Evolutionary conservation across 2,113 vertebrate genomes (phyloP), one percentile per base, ranked within the genome.

Genomic region (Perca flavescens): DNA sequence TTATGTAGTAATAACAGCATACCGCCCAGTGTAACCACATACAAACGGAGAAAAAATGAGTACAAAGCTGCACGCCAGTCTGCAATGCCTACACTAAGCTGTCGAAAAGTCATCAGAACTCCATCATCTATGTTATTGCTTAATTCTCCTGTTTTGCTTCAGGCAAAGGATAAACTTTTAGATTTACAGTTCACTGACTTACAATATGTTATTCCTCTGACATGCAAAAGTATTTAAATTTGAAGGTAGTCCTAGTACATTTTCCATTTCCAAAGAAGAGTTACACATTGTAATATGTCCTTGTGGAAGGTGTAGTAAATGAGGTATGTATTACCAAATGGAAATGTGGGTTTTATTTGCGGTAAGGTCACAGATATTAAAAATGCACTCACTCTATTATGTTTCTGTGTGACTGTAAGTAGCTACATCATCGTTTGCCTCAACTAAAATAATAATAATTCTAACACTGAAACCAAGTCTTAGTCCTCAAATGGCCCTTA

Each of bases 221-320:
- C 57, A 79, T 76, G 72, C 67, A 72, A 73, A 73, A 5, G 34
- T 66, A 57, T 73, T 58, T 62, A 52, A 65, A 71, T 57, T 17
- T 0, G 14, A 60, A 58, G 5, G 22, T 9, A 53, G 17, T 72
- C 13, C 34, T 2, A 54, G 1, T 7, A 10, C 5, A 9, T 74
- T 61, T 74, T 17, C 25, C 21, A 12, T 60, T 11, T 43, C 56
- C 9, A 47, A 47, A 36, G 4, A 6, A 49, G 8, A 61, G 21
- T 22, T 36, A 15, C 60, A 43, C 36, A 21, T 31, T 14, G 34
- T 58, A 21, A 12, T 5, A 34, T 66, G 72, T 76, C 60, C 60
- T 71, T 1, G 47, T 40, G n/a, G 22, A 54, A 64, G 31, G 76
- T 70, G 70, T 22, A 4, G 22, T 70, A 19, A 74, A 80, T 65